phyloP scores from a whole-genome alignment of 2,113 vertebrate genomes.

The Amazona guildingii region DNA sequence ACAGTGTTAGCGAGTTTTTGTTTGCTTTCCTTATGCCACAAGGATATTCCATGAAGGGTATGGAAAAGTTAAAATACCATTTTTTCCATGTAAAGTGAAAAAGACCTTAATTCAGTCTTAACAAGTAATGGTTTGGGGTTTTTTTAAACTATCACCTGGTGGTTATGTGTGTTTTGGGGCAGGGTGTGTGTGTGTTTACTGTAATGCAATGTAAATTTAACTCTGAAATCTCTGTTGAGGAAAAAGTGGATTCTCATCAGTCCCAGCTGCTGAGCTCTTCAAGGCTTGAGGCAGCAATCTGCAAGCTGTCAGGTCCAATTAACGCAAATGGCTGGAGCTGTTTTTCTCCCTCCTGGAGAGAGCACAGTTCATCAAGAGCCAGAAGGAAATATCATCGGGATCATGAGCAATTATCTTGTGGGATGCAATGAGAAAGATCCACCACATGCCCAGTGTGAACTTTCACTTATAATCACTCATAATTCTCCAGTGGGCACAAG shows the following conservation, averaged over 20 bases:
- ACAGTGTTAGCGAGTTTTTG: neutral
- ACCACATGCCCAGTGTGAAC: slow-evolving; percentile 32
- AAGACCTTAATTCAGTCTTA: neutral
- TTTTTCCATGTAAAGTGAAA: neutral
- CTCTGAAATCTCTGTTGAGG: neutral
- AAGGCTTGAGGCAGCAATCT: slow-evolving; percentile 51
- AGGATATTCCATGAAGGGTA: neutral
- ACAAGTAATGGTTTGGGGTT: neutral
- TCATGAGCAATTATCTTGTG: slow-evolving; percentile 56
- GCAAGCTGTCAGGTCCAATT: slow-evolving; percentile 63
- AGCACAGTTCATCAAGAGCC: slow-evolving; percentile 40
- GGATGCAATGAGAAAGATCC: slow-evolving; percentile 3
- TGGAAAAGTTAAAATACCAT: neutral
- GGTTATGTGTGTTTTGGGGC: neutral
- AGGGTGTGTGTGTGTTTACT: neutral
- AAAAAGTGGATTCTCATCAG: slow-evolving; percentile 6
- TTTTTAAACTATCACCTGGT: neutral
- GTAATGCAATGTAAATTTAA: neutral
- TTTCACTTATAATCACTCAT: slow-evolving; percentile 12
- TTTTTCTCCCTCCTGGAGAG: slow-evolving; percentile 51
- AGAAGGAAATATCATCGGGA: slow-evolving; percentile 39
- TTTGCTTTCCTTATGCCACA: neutral
- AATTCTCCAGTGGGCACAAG: slow-evolving; percentile 12
- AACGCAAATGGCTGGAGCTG: slow-evolving; percentile 57
- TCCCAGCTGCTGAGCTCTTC: slow-evolving; percentile 14